These are phyloP conservation scores for Agrochola lota DNA, from an alignment of 2,888 invertebrate species.

Conservation along the genomic window DNA sequence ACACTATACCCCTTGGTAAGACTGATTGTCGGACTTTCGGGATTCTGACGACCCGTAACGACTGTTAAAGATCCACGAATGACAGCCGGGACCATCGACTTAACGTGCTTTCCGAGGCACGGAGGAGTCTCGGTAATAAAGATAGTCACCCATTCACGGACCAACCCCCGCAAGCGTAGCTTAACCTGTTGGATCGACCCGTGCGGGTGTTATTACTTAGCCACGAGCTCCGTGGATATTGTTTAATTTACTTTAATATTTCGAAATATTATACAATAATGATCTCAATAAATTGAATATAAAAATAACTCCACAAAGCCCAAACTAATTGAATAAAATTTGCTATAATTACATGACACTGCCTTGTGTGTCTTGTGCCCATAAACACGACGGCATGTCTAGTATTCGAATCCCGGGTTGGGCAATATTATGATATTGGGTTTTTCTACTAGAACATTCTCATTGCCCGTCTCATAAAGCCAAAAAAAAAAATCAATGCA, in stretches of 20 bases:
- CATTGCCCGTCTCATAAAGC: too few species aligned
- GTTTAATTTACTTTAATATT: not conserved
- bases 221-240: not conserved
- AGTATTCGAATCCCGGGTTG: not conserved
- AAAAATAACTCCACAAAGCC: not conserved
- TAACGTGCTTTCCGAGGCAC: too few species aligned
- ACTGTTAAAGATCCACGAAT: too few species aligned
- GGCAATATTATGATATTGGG: not conserved
- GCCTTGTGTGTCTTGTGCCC: not conserved
- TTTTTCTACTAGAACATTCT: not conserved
- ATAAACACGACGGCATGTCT: not conserved
- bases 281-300: not conserved
- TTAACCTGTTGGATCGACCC: too few species aligned
- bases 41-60: too few species aligned
- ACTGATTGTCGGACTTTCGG: too few species aligned
- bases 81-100: too few species aligned
- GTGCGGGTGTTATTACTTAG: too few species aligned
- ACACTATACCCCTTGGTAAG: too few species aligned
- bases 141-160: too few species aligned
- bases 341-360: not conserved
- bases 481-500: not conserved
- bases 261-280: not conserved
- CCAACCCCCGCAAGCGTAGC: too few species aligned
- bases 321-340: not conserved
- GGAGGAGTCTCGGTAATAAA: too few species aligned